Base-by-base conservation (phyloP, 2,113 vertebrate species). In the Ginglymostoma cirratum region DNA sequence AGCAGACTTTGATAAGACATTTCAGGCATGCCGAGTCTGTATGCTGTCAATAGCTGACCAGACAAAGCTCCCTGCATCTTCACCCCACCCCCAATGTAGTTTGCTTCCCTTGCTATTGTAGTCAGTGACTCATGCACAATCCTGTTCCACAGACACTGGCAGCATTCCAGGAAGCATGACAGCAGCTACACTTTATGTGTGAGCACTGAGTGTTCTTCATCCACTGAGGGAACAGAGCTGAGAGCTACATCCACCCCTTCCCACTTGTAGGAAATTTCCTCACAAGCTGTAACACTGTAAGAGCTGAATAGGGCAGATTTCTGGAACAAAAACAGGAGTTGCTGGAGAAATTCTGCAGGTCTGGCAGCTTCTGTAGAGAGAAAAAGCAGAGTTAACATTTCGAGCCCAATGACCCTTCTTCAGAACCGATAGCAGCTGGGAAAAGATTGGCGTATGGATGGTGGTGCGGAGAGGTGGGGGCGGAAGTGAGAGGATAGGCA, bases 51-150 rank as follows among this genome's bases (percentile, higher is more conserved):
- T 93, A 93, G 61, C 89, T 93, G 61, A 38, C 89, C 89, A 93
- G 89, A 93, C 89, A 93, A 93, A 93, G 89, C 61, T 61, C 89
- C 38, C 89, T 93, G 89, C 89, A 38, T 92, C 34, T 90, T n/a
- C 61, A n/a, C 61, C 89, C 89, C 61, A 65, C 61, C 89, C 87
- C 80, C 89, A 65, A 92, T 12, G 8, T 61, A 66, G 6, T 93
- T 65, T 93, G 15, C 61, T 38, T 66, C 89, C 61, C 61, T 67
- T 67, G 89, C 61, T 17, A 21, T 66, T 93, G 17, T 65, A 66
- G 87, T 61, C 52, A 0, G 55, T 55, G 55, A 67, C 61, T 93
- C 89, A 93, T 66, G 89, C 86, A 89, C 48, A 93, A 93, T 66
- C 66, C 89, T 66, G 61, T 67, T 93, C 34, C 89, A 92, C 30